Evolutionary conservation across 2,113 vertebrate species (phyloP).

Genomic region (Phalacrocorax pelagicus): DNA sequence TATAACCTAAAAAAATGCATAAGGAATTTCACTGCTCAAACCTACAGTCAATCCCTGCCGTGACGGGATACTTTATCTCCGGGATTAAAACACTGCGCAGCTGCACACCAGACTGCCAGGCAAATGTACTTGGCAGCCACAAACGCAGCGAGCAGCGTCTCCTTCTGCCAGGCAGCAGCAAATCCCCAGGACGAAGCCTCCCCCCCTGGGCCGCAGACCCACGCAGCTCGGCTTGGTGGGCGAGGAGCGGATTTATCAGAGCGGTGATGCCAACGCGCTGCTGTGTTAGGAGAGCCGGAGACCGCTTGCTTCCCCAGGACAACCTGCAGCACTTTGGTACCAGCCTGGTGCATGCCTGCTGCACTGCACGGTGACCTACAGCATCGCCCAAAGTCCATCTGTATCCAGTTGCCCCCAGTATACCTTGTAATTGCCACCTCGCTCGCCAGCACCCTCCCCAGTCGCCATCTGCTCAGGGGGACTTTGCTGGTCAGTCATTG

Average conservation of each 20-base stretch:
- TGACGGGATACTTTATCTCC: background rate
- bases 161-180: background rate
- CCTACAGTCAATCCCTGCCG: accelerated
- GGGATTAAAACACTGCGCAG: background rate
- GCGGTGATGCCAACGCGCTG: accelerated
- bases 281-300: background rate
- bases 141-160: background rate
- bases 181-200: background rate
- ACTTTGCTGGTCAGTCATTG: slow-evolving; percentile 84
- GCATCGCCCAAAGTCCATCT: accelerated
- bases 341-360: accelerated
- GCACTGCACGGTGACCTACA: accelerated
- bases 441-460: slow-evolving; percentile 81
- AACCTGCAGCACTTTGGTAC: background rate
- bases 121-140: accelerated
- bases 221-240: accelerated
- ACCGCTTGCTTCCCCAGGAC: no score
- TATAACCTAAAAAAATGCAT: background rate
- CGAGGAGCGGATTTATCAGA: background rate
- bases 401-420: accelerated
- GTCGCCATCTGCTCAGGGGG: slow-evolving; percentile 81
- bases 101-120: background rate
- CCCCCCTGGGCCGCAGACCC: background rate
- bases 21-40: background rate
- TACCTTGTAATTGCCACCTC: slow-evolving; percentile 85